Base-by-base conservation (phyloP, 2,888 invertebrate species). In the Therioaphis trifolii region DNA sequence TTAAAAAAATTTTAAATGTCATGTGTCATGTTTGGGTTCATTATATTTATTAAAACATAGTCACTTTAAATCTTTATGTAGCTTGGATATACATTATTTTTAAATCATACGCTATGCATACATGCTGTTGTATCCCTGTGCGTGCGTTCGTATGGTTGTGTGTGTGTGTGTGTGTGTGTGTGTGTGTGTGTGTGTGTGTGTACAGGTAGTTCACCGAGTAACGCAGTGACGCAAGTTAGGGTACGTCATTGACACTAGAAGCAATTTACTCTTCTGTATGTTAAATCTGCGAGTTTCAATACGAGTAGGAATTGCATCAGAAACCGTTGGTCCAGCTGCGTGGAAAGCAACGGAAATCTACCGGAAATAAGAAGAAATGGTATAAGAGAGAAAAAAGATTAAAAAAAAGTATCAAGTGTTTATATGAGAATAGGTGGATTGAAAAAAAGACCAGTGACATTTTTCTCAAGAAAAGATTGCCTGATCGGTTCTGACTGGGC, bases 391-490 rank as follows among this genome's bases (percentile, higher is more conserved):
- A 66, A 35, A n/a, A 52, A 55, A 43, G 21, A 68, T 40, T 24
- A 43, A 61, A 27, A 29, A 75, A 63, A 61, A 61, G 27, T 27
- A 63, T 29, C 29, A n/a, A 27, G 88, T 43, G 43, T 71, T 21
- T 55, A n/a, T n/a, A 75, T 11, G 49, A 43, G 21, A 55, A 68
- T 18, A 40, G 49, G 18, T 15, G 75, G 76, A 52, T 55, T 21
- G 66, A 24, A 72, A 63, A 80, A 52, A 72, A 72, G 43, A 80
- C 63, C 76, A 61, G 29, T 43, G 71, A 82, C 80, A 82, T 82
- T 82, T 82, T 82, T 82, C 80, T 72, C 61, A 82, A 82, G 80
- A 82, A 82, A 82, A 82, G 21, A 72, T 43, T 61, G 61, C 72
- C 46, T 63, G 71, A 72, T 82, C 61, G 35, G 78, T 69, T 46